phyloP scores from a whole-genome alignment of 30 jellyfish, hydroid and myxozoan genomes.

The Aurelia aurita complex sp. Pacific region DNA sequence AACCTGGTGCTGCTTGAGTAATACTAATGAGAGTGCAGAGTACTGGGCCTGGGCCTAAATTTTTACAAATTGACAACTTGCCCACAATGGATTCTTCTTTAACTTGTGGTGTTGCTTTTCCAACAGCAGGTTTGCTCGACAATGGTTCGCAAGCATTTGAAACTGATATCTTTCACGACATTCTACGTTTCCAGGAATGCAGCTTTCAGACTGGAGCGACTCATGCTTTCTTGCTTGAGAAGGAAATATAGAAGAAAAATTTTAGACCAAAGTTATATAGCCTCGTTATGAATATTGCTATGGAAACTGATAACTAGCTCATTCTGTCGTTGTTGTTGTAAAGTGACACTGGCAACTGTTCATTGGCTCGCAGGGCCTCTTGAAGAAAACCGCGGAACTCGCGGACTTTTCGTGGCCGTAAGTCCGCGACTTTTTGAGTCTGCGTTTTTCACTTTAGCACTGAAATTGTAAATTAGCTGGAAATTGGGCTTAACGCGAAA shows the following conservation, averaged over 20 bases:
- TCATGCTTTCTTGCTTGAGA: not conserved
- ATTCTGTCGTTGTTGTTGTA: no score
- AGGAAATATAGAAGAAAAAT: not conserved
- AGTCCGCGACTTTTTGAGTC: not conserved
- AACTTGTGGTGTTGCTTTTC: conserved; percentile 64
- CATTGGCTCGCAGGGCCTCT: no score
- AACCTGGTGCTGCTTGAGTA: no score
- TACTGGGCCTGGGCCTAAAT: no score
- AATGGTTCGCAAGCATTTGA: conserved; percentile 67
- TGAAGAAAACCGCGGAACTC: no score
- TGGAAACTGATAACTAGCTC: not conserved
- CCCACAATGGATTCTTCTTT: conserved; percentile 61
- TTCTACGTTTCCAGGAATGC: not conserved
- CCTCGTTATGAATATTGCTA: conserved; percentile 43
- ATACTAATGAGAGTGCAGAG: no score
- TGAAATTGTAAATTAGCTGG: no score
- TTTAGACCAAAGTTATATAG: not conserved
- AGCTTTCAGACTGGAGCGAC: no score
- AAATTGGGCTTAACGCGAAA: no score
- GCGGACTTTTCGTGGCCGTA: not conserved
- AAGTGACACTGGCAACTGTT: no score
- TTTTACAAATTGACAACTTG: conserved; percentile 3
- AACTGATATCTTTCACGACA: not conserved
- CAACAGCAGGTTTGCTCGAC: conserved; percentile 68
- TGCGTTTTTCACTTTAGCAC: not conserved